A percentile compares a stretch with the other conserved stretches of the same genome.
Conservation (phyloP, 2,113 vertebrate species). For the Hiodon alosoides region DNA sequence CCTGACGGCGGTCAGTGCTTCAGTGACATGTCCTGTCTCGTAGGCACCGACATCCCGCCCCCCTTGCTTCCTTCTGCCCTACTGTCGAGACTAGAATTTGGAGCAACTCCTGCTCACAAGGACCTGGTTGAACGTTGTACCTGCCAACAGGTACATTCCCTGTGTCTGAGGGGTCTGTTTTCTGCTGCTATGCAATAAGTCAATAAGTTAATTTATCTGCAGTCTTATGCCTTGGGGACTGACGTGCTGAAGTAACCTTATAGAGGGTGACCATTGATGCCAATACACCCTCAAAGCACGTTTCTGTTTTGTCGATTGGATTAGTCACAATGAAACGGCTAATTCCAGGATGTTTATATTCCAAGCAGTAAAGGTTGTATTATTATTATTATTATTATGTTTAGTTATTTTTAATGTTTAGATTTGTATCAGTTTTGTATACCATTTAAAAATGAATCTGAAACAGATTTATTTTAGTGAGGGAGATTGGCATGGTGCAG, state of each 20-base stretch:
- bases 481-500: neutral
- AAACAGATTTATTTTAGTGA: neutral
- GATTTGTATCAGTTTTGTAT: constrained; percentile 2
- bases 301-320: neutral
- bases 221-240: neutral
- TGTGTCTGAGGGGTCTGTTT: constrained; percentile 13
- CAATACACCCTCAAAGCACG: neutral
- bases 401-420: neutral
- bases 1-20: neutral
- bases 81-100: constrained; percentile 7
- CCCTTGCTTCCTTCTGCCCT: neutral
- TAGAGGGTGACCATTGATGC: neutral
- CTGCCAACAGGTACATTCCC: neutral
- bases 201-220: neutral
- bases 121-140: neutral
- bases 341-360: constrained; percentile 8
- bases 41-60: neutral
- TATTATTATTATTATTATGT: neutral
- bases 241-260: neutral
- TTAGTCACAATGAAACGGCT: neutral
- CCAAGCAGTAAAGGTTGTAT: constrained; percentile 1
- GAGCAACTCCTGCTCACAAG: neutral
- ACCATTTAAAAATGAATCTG: constrained; percentile 2
- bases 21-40: neutral
- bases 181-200: constrained; percentile 35